These are phyloP conservation scores for Clytia hemisphaerica DNA, from an alignment of 30 jellyfish, hydroid and myxozoan genomes.

Conservation along the genomic window DNA sequence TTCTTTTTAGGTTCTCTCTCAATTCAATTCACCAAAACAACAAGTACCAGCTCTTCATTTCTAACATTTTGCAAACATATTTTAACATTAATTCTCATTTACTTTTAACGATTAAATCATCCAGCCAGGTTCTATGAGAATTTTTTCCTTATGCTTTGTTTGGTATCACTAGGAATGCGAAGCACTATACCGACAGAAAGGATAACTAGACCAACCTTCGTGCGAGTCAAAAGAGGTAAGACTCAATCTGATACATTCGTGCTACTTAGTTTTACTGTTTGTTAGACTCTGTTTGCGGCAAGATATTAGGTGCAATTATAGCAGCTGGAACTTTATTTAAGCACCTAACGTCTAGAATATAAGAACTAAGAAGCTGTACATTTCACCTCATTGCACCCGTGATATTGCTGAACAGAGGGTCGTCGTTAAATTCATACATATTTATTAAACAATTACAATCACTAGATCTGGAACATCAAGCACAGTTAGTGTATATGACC, in stretches of 20 bases:
- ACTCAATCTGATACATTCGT: no score
- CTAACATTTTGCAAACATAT: background rate
- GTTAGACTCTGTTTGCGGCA: no score
- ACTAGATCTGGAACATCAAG: slow-evolving; percentile 38
- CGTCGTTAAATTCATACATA: background rate
- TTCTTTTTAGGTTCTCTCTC: no score
- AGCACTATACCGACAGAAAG: slow-evolving; percentile 6
- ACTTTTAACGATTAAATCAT: no score
- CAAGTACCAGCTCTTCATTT: background rate
- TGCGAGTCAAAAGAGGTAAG: slow-evolving; percentile 3
- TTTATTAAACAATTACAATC: no score
- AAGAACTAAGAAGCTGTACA: no score
- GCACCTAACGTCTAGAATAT: no score
- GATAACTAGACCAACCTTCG: background rate
- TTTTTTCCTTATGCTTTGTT: background rate
- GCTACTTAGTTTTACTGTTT: no score
- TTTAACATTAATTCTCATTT: background rate
- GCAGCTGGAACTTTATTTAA: no score
- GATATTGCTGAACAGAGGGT: background rate
- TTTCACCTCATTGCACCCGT: background rate
- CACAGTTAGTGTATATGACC: slow-evolving; percentile 73
- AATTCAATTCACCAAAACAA: background rate
- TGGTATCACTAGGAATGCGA: slow-evolving; percentile 11
- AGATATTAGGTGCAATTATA: no score
- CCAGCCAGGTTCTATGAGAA: background rate